Conservation (phyloP, 2,888 invertebrate genomes). For the Plemyria rubiginata region DNA sequence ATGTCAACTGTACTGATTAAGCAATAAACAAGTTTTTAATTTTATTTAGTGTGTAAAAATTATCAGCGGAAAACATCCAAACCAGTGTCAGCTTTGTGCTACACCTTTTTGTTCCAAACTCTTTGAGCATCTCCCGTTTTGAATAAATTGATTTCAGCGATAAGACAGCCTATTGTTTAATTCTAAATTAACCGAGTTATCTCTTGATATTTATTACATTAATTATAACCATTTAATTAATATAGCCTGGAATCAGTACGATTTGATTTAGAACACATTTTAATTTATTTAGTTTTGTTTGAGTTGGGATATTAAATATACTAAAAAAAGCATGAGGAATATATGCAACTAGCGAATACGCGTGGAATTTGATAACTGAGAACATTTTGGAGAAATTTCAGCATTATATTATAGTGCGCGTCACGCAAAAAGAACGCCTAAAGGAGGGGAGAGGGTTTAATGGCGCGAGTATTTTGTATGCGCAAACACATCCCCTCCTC, state of each 20-base stretch:
- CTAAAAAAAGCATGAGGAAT: too few species aligned
- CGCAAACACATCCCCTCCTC: too few species aligned
- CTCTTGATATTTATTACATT: slow-evolving; percentile 25
- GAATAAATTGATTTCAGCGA: slow-evolving; percentile 25
- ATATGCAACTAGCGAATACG: too few species aligned
- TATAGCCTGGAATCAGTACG: neutral
- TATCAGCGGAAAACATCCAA: neutral
- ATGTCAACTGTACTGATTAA: too few species aligned
- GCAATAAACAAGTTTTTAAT: too few species aligned
- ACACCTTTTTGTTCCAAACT: slow-evolving; percentile 19
- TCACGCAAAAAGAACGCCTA: too few species aligned
- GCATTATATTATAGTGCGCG: too few species aligned
- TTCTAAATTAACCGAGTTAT: slow-evolving; percentile 18
- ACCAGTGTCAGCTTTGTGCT: neutral
- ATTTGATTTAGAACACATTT: neutral
- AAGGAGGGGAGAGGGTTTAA: too few species aligned
- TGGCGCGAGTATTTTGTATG: too few species aligned
- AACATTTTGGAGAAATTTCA: too few species aligned
- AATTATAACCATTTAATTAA: slow-evolving; percentile 26
- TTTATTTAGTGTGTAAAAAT: too few species aligned
- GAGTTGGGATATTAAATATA: neutral
- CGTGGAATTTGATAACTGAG: too few species aligned
- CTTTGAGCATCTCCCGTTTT: slow-evolving; percentile 17
- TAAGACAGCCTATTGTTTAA: slow-evolving; percentile 24
- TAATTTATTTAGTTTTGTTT: neutral